Evolutionary conservation across 2,797 vertebrate genomes (phyloP).

Genomic region (Sebastes minor): DNA sequence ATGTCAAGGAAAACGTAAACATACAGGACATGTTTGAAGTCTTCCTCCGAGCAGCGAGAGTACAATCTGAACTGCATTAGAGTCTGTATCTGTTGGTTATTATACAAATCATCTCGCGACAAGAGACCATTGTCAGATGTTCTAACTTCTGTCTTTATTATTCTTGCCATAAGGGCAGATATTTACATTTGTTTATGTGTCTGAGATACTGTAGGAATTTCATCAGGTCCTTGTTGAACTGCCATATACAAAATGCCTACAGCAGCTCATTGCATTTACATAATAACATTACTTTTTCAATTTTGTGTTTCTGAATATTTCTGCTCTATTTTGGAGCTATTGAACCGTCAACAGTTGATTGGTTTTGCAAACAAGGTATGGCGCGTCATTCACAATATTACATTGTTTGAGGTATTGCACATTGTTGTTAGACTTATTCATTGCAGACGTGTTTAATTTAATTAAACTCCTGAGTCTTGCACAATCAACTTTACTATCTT

Average conservation of each 20-base stretch:
- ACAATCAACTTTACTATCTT: too few relatives aligned
- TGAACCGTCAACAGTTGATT: constrained; percentile 16
- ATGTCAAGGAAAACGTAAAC: too few relatives aligned
- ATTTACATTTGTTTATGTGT: constrained; percentile 1
- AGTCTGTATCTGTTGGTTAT: background rate
- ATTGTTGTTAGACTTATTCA: background rate
- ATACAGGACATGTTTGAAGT: background rate
- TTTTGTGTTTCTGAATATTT: constrained; percentile 30
- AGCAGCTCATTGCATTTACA: constrained; percentile 27
- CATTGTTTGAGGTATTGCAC: background rate
- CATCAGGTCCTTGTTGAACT: constrained; percentile 3
- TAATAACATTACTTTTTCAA: constrained; percentile 32
- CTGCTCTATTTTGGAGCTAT: constrained; percentile 15
- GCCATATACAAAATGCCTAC: background rate
- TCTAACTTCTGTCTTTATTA: background rate
- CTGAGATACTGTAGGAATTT: background rate
- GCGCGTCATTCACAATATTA: background rate
- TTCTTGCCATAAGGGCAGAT: background rate
- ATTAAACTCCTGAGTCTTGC: too few relatives aligned
- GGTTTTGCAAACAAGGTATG: background rate
- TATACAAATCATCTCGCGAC: background rate
- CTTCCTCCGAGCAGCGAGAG: background rate
- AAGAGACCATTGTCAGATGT: background rate
- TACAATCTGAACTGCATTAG: background rate
- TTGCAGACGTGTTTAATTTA: background rate